Evolutionary conservation across 2,797 vertebrate genomes (phyloP).

Genomic region (Zalophus californianus): DNA sequence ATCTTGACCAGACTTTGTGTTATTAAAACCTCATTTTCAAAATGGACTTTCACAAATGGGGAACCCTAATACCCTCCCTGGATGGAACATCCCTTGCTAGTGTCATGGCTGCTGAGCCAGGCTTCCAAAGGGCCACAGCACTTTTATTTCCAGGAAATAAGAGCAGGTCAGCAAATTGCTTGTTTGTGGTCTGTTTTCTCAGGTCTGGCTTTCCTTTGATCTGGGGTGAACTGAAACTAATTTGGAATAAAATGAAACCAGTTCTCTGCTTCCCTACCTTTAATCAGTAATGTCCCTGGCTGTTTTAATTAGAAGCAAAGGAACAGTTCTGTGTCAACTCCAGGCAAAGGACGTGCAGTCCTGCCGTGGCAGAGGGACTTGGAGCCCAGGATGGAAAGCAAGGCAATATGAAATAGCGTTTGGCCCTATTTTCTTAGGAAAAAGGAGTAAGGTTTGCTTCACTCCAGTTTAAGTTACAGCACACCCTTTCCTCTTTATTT

Average conservation of each 20-base stretch:
- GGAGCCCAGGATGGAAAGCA: constrained; percentile 38
- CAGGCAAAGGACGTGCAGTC: constrained; percentile 24
- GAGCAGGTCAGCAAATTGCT: constrained; percentile 54
- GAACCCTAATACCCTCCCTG: background rate
- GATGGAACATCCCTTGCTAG: background rate
- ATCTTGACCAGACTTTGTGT: background rate
- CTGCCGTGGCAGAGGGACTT: background rate
- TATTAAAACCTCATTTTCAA: constrained; percentile 18
- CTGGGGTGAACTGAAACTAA: constrained; percentile 42
- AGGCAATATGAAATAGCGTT: background rate
- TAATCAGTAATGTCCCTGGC: constrained; percentile 63
- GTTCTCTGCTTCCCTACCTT: constrained; percentile 23
- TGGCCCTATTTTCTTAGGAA: constrained; percentile 33
- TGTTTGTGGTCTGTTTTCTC: constrained; percentile 58
- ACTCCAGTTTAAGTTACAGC: constrained; percentile 12
- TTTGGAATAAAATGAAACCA: constrained; percentile 68
- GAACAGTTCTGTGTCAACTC: constrained; percentile 15
- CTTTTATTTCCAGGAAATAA: constrained; percentile 51
- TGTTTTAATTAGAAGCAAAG: constrained; percentile 71
- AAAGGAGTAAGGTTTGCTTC: constrained; percentile 43
- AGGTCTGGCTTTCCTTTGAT: constrained; percentile 62
- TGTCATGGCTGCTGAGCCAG: background rate
- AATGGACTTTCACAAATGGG: background rate
- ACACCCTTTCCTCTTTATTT: constrained; percentile 49
- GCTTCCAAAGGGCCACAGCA: background rate